Conservation (phyloP, 1,140 invertebrate species). For the Asobara japonica region DNA sequence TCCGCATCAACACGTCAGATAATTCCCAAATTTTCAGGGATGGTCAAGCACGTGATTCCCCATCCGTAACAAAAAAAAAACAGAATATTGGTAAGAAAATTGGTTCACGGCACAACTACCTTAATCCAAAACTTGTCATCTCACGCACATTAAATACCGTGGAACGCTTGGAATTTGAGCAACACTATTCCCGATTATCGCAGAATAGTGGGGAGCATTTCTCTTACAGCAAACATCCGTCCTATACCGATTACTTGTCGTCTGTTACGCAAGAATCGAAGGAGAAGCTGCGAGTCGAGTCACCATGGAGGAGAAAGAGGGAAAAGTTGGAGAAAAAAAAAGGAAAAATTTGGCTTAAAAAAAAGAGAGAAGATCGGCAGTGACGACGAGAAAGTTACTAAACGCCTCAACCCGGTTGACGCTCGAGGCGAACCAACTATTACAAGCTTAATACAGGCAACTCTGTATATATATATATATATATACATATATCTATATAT, state of each 20-base stretch:
- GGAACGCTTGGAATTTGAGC: slow-evolving; percentile 29
- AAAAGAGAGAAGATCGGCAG: slow-evolving; percentile 28
- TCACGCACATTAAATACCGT: slow-evolving; percentile 15
- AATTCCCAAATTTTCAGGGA: too few relatives aligned
- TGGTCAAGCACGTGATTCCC: too few relatives aligned
- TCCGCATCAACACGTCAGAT: too few relatives aligned
- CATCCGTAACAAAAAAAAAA: too few relatives aligned
- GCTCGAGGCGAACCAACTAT: slow-evolving; percentile 24
- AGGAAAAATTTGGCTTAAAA: slow-evolving; percentile 4
- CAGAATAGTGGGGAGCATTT: slow-evolving; percentile 26
- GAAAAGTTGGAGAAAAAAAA: slow-evolving; percentile 18
- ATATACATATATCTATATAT: too few relatives aligned
- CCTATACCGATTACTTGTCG: slow-evolving; percentile 26
- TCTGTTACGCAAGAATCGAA: slow-evolving; percentile 25
- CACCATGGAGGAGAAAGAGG: slow-evolving; percentile 23
- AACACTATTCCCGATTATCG: slow-evolving; percentile 22
- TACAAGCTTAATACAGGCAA: neutral
- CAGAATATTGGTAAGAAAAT: too few relatives aligned
- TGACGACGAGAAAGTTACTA: slow-evolving; percentile 38
- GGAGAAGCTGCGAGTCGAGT: slow-evolving; percentile 17
- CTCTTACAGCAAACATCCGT: slow-evolving; percentile 31
- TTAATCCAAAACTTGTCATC: neutral
- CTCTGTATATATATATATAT: too few relatives aligned
- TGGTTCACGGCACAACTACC: too few relatives aligned
- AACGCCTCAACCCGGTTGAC: slow-evolving; percentile 25